Evolutionary conservation across 2,113 vertebrate genomes (phyloP), one percentile per base, ranked within the genome.

Genomic region (Lates calcarifer): DNA sequence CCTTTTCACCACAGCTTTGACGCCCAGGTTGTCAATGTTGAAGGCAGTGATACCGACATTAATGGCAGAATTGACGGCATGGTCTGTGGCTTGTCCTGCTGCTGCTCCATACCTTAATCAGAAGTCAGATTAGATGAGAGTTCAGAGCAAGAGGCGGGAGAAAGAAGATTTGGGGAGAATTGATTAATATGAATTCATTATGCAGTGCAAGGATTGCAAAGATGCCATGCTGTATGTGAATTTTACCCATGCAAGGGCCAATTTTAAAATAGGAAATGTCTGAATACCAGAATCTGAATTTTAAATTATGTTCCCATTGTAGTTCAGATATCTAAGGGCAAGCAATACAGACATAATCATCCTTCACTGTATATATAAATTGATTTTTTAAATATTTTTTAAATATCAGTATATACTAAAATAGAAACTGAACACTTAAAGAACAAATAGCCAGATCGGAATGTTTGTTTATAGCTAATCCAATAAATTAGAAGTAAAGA

Each of bases 21-120:
- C 93, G 57, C 98, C 98, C 57, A 99, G 94, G 93, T 97, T 95
- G 84, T 99, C 96, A 28, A 99, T 96, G 85, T 99, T 99, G 94
- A 98, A 97, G 39, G 98, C 98, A 31, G 98, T 95, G 83, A 98
- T 51, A 3, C 98, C 98, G 53, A 99, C 93, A 56, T 98, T 99
- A 89, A 99, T 96, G 78, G 97, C 98, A 61, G 98, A 99, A 90
- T 96, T 97, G 89, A 99, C 84, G 0, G 97, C 98, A 0, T 96
- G 78, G 68, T 99, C 96, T 2, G 98, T 98, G 79, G 97, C 98
- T 56, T 96, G 94, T 64, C 98, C 98, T 0, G 96, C 98, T 20
- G 95, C 97, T 0, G 96, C 91, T 28, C 98, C 98, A 0, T 99
- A 99, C 95, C 98, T 99, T 95, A 45, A 89, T 90, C 90, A 89